Evolutionary conservation across 1,140 invertebrate genomes (phyloP).

Genomic region (Heterodera carotae): DNA sequence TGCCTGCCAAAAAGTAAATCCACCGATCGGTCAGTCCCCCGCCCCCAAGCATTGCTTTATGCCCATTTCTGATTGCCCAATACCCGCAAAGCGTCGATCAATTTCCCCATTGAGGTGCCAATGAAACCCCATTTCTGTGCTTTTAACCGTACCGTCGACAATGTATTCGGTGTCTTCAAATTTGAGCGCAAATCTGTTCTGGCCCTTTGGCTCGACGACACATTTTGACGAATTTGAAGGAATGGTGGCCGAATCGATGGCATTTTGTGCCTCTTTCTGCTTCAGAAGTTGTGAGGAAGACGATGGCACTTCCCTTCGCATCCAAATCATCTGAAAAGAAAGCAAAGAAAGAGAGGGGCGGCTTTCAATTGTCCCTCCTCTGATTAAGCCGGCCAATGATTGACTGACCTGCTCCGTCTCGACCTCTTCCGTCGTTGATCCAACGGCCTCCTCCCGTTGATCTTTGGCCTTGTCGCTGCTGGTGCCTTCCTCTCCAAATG

Average conservation of each 20-base stretch:
- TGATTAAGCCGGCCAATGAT: background rate
- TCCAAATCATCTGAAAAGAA: background rate
- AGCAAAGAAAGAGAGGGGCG: background rate
- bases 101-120: too few relatives aligned
- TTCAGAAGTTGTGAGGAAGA: background rate
- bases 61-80: too few relatives aligned
- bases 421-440: too few relatives aligned
- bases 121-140: too few relatives aligned
- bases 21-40: too few relatives aligned
- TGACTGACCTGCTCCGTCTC: background rate
- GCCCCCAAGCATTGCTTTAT: too few relatives aligned
- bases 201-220: background rate
- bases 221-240: background rate
- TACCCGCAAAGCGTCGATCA: too few relatives aligned
- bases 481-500: background rate
- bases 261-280: background rate
- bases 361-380: background rate
- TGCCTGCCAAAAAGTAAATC: too few relatives aligned
- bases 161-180: slow-evolving; percentile 18
- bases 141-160: background rate
- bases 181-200: slow-evolving; percentile 3
- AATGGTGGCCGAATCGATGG: background rate
- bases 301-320: background rate
- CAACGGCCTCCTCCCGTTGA: background rate
- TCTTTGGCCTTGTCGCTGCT: background rate